Conservation (phyloP, 2,113 vertebrate species). For the Entosphenus tridentatus region DNA sequence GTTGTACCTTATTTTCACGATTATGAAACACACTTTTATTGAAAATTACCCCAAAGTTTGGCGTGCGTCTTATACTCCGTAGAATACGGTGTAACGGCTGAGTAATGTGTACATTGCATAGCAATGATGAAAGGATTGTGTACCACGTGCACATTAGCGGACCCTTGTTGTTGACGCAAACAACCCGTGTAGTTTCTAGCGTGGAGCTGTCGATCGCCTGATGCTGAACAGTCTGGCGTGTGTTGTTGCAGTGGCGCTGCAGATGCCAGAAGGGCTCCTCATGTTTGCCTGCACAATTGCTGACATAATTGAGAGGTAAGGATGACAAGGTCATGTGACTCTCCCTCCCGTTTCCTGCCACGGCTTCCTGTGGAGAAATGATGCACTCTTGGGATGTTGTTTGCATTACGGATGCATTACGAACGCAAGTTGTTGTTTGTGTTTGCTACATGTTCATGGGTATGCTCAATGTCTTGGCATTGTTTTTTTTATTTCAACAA, state of each 20-base stretch:
- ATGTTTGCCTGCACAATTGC: constrained; percentile 82
- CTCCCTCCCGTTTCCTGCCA: too few relatives aligned
- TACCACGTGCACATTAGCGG: neutral
- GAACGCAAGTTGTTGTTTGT: too few relatives aligned
- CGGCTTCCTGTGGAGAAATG: too few relatives aligned
- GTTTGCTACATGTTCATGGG: too few relatives aligned
- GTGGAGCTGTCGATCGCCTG: neutral
- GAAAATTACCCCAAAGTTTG: too few relatives aligned
- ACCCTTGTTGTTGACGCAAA: neutral
- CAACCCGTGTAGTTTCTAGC: too few relatives aligned
- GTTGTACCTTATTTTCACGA: too few relatives aligned
- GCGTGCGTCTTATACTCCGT: neutral
- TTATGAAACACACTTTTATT: too few relatives aligned
- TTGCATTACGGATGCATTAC: too few relatives aligned
- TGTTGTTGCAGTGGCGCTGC: constrained; percentile 50
- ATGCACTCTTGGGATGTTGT: too few relatives aligned
- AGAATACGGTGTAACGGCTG: neutral
- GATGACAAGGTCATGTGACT: neutral
- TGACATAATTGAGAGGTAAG: constrained; percentile 80
- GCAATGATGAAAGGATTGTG: neutral
- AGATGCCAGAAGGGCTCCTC: constrained; percentile 89
- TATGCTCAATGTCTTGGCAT: too few relatives aligned
- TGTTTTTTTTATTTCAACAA: too few relatives aligned
- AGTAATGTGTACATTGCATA: neutral
- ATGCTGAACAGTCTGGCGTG: neutral